A percentile compares a stretch with the other conserved stretches of the same genome.
These are phyloP conservation scores for Actinia tenebrosa DNA, from an alignment of 64 coral and sea anemone species.

Conservation along the genomic window DNA sequence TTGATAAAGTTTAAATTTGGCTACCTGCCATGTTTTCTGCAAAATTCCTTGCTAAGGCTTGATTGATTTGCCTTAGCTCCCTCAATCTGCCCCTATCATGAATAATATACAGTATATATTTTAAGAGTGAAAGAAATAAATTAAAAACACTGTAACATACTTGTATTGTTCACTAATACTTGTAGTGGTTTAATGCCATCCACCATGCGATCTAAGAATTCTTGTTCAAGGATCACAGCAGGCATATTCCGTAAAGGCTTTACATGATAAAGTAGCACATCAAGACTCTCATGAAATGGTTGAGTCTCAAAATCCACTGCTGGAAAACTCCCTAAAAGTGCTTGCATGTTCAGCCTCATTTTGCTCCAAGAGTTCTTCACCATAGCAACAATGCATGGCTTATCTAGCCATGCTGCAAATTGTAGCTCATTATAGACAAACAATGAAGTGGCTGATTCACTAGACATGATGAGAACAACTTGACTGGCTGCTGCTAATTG, in stretches of 20 bases:
- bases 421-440: constrained; percentile 82
- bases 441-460: constrained; percentile 59
- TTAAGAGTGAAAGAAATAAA: too few species aligned
- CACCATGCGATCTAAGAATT: constrained; percentile 75
- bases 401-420: constrained; percentile 72
- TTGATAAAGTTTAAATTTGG: background rate
- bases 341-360: constrained; percentile 58
- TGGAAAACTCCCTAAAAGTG: constrained; percentile 69
- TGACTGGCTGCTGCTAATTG: constrained; percentile 38
- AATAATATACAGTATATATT: too few species aligned
- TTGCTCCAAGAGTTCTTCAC: constrained; percentile 66
- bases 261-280: constrained; percentile 78
- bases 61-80: too few species aligned
- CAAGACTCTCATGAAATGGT: constrained; percentile 54
- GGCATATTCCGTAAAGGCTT: constrained; percentile 81
- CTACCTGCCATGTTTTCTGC: too few species aligned
- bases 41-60: too few species aligned
- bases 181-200: constrained; percentile 74
- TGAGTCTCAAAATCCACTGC: constrained; percentile 76
- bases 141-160: constrained; percentile 6
- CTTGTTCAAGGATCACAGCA: constrained; percentile 85
- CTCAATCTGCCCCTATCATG: too few species aligned
- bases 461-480: constrained; percentile 62
- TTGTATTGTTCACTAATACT: constrained; percentile 26
- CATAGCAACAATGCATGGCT: constrained; percentile 65